Evolutionary conservation across 1,140 invertebrate species (phyloP).

Genomic region (Trichonephila inaurata): DNA sequence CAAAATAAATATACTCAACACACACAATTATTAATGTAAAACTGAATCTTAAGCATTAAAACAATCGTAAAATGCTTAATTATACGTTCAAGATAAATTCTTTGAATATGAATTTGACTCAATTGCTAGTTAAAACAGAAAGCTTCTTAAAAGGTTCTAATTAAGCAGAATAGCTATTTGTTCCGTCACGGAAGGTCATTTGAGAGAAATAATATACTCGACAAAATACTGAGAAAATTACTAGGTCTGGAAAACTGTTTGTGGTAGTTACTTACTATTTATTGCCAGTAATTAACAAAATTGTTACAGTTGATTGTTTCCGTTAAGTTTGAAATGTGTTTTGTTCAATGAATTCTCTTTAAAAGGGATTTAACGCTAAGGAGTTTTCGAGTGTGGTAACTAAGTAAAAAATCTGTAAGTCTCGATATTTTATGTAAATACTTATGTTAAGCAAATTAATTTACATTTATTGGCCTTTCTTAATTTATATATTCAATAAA

Average conservation of each 20-base stretch:
- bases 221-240: background rate
- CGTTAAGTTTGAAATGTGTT: background rate
- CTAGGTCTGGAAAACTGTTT: background rate
- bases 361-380: background rate
- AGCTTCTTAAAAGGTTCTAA: background rate
- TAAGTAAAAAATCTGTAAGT: background rate
- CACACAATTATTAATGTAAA: too few relatives aligned
- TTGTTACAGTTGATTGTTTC: background rate
- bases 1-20: too few relatives aligned
- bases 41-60: too few relatives aligned
- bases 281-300: slow-evolving; percentile 39
- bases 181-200: background rate
- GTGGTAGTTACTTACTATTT: slow-evolving; percentile 33
- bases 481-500: too few relatives aligned
- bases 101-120: too few relatives aligned
- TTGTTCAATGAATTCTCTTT: background rate
- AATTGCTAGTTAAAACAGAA: background rate
- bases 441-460: too few relatives aligned
- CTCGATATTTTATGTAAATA: background rate
- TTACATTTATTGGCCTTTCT: too few relatives aligned
- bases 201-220: background rate
- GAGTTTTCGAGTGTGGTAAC: background rate
- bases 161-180: slow-evolving; percentile 31
- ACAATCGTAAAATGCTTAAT: too few relatives aligned
- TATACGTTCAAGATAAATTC: too few relatives aligned